phyloP scores from a whole-genome alignment of 1,140 invertebrate genomes.

The Heliconius hewitsoni region DNA sequence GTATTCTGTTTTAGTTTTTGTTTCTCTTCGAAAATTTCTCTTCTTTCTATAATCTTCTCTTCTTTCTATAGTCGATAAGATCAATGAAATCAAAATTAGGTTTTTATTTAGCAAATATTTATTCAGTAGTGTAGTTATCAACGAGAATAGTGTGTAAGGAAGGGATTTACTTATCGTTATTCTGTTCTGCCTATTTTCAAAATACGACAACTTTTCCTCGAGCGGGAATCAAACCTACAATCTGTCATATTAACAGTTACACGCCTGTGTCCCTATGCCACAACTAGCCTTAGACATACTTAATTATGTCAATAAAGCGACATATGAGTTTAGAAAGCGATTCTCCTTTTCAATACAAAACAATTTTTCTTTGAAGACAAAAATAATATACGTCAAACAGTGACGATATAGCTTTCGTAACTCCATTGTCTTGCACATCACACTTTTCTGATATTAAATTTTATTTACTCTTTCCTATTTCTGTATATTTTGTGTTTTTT shows the following conservation, averaged over 20 bases:
- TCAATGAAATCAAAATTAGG: no score
- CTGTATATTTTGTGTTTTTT: constrained; percentile 14
- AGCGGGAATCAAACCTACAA: no score
- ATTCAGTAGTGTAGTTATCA: no score
- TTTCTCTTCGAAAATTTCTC: neutral
- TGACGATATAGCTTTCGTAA: constrained; percentile 49
- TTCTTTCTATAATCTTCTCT: no score
- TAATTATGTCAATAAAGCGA: neutral
- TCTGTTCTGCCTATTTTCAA: no score
- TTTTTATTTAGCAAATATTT: no score
- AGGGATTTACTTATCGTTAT: no score
- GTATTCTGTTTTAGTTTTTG: neutral
- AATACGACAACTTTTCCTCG: no score
- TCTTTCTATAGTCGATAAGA: no score
- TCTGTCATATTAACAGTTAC: no score
- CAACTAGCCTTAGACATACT: neutral
- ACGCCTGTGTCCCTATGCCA: no score
- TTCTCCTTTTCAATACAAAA: constrained; percentile 3
- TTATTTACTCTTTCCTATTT: constrained; percentile 5
- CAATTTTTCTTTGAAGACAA: constrained; percentile 2
- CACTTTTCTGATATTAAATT: constrained; percentile 20
- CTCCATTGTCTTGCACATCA: constrained; percentile 41
- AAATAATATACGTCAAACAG: constrained; percentile 38
- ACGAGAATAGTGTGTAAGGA: no score
- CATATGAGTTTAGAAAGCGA: neutral